Conservation (phyloP, 1,140 invertebrate genomes). For the Lucilia sericata region DNA sequence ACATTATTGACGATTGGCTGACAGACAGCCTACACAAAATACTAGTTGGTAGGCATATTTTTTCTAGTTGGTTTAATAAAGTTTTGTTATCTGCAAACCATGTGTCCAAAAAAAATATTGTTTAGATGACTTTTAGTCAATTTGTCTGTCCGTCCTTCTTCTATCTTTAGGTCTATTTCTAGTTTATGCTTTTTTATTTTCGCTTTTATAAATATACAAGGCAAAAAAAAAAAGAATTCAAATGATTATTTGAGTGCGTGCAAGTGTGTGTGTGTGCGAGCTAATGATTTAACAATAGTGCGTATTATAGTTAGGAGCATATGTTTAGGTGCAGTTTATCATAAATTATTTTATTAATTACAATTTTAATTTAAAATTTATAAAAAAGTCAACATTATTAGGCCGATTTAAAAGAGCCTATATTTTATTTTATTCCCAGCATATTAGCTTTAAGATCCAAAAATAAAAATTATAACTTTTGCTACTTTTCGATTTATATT, state of each 20-base stretch:
- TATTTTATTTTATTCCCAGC: no score
- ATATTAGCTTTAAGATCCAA: no score
- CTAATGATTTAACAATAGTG: no score
- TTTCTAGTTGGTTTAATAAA: not conserved
- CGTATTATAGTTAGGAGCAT: no score
- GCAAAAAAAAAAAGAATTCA: not conserved
- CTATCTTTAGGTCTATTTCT: not conserved
- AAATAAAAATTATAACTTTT: no score
- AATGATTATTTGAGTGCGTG: not conserved
- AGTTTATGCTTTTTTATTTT: no score
- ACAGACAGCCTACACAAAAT: not conserved
- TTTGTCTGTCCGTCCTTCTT: not conserved
- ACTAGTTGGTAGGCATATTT: not conserved
- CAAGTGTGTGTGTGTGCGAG: not conserved
- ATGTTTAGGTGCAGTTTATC: no score
- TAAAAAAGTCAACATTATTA: no score
- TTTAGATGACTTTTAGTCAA: not conserved
- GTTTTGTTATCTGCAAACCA: slow-evolving; percentile 1
- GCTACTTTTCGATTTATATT: no score
- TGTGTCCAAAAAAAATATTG: not conserved
- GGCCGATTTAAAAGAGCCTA: no score
- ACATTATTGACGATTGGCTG: not conserved
- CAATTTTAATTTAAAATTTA: no score
- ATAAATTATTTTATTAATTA: no score
- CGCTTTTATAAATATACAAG: not conserved